Conservation (phyloP, 1,140 invertebrate genomes). For the Plodia interpunctella region DNA sequence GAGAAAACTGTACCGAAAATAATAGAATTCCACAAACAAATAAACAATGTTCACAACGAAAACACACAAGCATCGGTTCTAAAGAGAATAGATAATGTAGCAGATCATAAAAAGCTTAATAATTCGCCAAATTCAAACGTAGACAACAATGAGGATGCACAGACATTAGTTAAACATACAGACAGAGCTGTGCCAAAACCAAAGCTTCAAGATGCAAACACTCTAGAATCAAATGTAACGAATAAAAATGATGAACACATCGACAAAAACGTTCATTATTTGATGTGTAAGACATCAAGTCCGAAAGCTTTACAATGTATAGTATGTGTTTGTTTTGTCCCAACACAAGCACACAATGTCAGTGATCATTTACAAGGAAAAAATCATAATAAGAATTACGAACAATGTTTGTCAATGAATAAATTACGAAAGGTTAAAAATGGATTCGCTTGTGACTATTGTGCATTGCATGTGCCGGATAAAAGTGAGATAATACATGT, state of each 20-base stretch:
- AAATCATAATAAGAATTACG: not conserved
- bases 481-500: conserved; percentile 20
- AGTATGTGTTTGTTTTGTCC: not conserved
- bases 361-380: not conserved
- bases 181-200: no score
- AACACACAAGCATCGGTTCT: no score
- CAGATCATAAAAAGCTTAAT: no score
- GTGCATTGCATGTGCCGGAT: conserved; percentile 11
- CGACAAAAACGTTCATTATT: not conserved
- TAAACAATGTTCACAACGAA: no score
- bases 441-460: conserved; percentile 22
- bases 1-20: no score
- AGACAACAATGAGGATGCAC: no score
- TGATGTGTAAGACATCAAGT: not conserved
- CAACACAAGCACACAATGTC: not conserved
- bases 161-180: no score
- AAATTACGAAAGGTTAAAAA: not conserved
- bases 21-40: no score
- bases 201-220: no score
- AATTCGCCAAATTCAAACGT: no score
- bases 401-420: conserved; percentile 5
- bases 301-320: not conserved
- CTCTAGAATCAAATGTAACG: not conserved
- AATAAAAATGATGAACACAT: not conserved
- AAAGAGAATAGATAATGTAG: no score